Evolutionary conservation across 1,140 invertebrate genomes (phyloP).

Genomic region (Drosophila bifasciata): DNA sequence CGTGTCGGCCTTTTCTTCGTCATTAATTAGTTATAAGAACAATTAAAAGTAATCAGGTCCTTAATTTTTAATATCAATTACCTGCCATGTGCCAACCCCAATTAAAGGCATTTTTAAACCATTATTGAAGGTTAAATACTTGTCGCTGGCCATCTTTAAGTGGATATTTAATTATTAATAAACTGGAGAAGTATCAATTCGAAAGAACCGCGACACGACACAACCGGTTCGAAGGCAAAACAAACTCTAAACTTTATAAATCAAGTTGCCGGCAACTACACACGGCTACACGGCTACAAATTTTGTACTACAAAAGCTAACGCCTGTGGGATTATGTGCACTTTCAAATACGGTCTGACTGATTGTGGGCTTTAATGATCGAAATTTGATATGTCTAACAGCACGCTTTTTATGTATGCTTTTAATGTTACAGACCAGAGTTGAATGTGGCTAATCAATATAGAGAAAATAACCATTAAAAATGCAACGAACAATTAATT

Average conservation of each 20-base stretch:
- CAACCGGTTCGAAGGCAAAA: constrained; percentile 30
- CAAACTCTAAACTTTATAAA: background rate
- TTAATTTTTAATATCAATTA: constrained; percentile 73
- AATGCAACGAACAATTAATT: too few species aligned
- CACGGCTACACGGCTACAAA: too few species aligned
- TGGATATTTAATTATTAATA: background rate
- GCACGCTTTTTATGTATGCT: too few species aligned
- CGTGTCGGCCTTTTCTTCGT: too few species aligned
- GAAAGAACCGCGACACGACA: background rate
- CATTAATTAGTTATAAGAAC: background rate
- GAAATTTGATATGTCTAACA: too few species aligned
- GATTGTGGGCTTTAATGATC: too few species aligned
- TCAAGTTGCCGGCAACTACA: constrained; percentile 4
- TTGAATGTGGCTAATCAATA: too few species aligned
- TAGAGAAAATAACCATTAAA: too few species aligned
- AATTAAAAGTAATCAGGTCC: background rate
- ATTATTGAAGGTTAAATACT: constrained; percentile 77
- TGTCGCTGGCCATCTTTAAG: constrained; percentile 61
- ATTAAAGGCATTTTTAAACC: constrained; percentile 89
- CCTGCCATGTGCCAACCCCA: constrained; percentile 92
- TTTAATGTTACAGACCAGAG: too few species aligned
- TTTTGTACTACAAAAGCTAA: too few species aligned
- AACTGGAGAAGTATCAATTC: background rate
- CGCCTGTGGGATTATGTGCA: background rate
- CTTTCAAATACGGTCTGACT: constrained; percentile 6